Percentiles rank a stretch among this genome's conserved stretches.
Conservation (phyloP, 2,797 vertebrate species). For the Clarias pachynema region DNA sequence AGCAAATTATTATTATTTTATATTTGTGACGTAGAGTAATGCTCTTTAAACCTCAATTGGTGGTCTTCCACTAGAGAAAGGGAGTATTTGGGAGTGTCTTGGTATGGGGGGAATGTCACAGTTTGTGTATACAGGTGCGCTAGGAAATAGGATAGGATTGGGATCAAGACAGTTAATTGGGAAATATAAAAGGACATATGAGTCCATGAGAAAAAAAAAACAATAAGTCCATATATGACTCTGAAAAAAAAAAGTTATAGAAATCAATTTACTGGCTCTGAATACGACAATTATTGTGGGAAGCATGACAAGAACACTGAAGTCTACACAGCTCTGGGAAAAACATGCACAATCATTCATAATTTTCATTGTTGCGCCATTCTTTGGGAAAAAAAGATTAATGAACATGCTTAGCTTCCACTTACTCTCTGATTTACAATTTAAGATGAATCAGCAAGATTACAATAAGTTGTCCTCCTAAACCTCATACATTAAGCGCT, state of each 20-base stretch:
- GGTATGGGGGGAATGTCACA: conserved; percentile 51
- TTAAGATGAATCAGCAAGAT: conserved; percentile 52
- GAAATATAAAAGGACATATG: conserved; percentile 35
- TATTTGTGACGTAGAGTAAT: neutral
- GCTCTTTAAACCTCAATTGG: conserved; percentile 25
- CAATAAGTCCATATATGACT: conserved; percentile 27
- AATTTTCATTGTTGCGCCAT: conserved; percentile 44
- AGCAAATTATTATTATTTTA: neutral
- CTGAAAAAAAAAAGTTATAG: conserved; percentile 20
- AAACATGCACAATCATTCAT: conserved; percentile 42
- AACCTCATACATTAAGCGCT: conserved; percentile 53
- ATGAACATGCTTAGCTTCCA: conserved; percentile 39
- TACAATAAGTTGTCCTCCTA: conserved; percentile 48
- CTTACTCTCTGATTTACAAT: conserved; percentile 39
- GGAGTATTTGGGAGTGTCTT: conserved; percentile 48
- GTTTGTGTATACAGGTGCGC: conserved; percentile 54
- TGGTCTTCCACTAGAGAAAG: conserved; percentile 44
- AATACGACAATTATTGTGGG: conserved; percentile 41
- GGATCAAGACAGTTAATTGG: conserved; percentile 49
- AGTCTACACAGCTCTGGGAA: conserved; percentile 23
- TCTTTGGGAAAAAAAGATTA: conserved; percentile 45
- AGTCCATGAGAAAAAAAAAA: conserved; percentile 12
- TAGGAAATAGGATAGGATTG: conserved; percentile 44
- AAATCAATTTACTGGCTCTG: conserved; percentile 12
- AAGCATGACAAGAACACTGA: conserved; percentile 40